Percentiles rank a stretch among this genome's conserved stretches.
phyloP scores from a whole-genome alignment of 2,888 invertebrate genomes.

The Agrenia bidenticulata region DNA sequence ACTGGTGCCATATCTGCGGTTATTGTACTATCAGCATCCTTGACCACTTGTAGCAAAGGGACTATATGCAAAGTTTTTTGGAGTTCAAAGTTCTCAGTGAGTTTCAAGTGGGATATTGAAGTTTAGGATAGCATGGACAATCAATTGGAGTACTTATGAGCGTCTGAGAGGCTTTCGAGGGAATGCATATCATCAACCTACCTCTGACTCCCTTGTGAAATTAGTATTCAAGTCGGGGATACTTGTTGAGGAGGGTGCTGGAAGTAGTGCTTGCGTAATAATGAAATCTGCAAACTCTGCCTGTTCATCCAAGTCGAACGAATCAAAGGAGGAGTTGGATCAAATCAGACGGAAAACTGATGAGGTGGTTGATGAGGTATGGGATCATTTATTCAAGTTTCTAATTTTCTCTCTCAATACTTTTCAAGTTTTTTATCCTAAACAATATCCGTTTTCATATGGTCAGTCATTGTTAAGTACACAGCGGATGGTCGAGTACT shows the following conservation, averaged over 20 bases:
- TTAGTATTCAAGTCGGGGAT: conserved; percentile 3
- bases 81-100: no score
- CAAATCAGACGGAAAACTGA: conserved; percentile 25
- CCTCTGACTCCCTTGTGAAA: background rate
- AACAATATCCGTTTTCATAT: conserved; percentile 4
- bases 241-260: background rate
- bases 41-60: no score
- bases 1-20: no score
- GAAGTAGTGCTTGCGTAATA: background rate
- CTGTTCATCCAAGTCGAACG: conserved; percentile 2
- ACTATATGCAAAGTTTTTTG: no score
- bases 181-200: no score
- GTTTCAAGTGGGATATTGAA: no score
- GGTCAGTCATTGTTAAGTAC: conserved; percentile 35
- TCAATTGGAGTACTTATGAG: no score
- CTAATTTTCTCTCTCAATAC: no score
- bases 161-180: no score
- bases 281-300: conserved; percentile 9
- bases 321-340: conserved; percentile 29
- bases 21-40: no score
- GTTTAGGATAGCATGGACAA: no score
- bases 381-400: background rate
- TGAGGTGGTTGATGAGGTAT: conserved; percentile 39
- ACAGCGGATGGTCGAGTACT: conserved; percentile 34
- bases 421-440: background rate